Percentiles rank a stretch among this genome's conserved stretches.
Evolutionary conservation across 2,797 vertebrate species (phyloP).

Genomic region (Meriones psammophilus): DNA sequence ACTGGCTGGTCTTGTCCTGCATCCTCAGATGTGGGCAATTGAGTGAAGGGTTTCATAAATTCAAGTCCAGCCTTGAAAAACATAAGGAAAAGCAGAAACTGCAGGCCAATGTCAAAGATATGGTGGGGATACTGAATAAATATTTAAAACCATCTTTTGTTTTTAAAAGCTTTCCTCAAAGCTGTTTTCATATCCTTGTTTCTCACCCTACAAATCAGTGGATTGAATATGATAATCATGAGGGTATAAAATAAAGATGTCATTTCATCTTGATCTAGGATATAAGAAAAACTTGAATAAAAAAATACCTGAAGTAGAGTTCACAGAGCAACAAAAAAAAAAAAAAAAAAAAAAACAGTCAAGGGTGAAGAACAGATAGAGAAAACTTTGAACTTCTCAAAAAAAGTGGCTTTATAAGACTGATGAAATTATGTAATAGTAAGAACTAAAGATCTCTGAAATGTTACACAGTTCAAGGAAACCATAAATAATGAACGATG

Average conservation of each 20-base stretch:
- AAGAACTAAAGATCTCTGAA: background rate
- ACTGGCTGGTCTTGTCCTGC: background rate
- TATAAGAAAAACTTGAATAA: background rate
- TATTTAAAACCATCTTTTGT: background rate
- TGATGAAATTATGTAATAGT: background rate
- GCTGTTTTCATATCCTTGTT: background rate
- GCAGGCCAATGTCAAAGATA: background rate
- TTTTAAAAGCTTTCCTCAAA: background rate
- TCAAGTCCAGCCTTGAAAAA: background rate
- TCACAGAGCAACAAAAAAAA: slow-evolving; percentile 68
- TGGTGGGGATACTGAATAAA: background rate
- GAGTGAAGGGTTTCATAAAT: background rate
- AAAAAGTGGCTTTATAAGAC: background rate
- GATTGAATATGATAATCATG: background rate
- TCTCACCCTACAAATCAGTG: background rate
- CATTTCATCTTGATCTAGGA: slow-evolving; percentile 64
- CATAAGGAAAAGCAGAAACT: background rate
- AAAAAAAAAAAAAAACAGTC: background rate
- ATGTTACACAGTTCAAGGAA: background rate
- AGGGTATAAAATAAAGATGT: slow-evolving; percentile 19
- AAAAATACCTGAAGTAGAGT: slow-evolving; percentile 61
- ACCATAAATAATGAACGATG: background rate
- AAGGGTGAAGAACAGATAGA: background rate
- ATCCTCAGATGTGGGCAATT: background rate
- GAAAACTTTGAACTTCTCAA: background rate